Base-by-base conservation (phyloP, 2,113 vertebrate genomes). In the Aramus guarauna region DNA sequence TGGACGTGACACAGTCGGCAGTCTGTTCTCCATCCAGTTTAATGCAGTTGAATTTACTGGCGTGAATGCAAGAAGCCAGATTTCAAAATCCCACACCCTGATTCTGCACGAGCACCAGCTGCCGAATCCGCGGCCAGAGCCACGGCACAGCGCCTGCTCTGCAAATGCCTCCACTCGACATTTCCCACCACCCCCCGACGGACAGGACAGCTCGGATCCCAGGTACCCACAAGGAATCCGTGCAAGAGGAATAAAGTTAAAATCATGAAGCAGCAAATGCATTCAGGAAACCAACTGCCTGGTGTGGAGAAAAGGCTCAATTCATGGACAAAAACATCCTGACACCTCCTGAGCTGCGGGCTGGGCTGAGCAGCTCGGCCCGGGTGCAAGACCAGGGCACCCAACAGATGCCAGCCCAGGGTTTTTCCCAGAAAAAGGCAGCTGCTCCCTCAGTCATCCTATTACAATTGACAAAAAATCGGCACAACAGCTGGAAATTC, bases 401-500 rank as follows among this genome's bases (percentile, higher is more conserved):
- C 94, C 93, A 55, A 5, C 73, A 64, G 6, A 79, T 68, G 75
- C 67, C 45, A 34, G 43, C 27, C 60, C 55, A 22, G 12, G 68
- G 53, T 14, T 82, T 88, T 69, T 71, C 88, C 72, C 92, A 77
- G 52, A 36, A 82, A 53, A 55, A 77, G 12, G 26, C 95, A 96
- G 91, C 89, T 95, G 94, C 50, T 85, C 43, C 91, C 17, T 82
- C 85, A 16, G 9, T n/a, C 69, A 18, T 12, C 56, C 52, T 13
- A 13, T 62, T n/a, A 63, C 41, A 91, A 81, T 0, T 6, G 56
- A 81, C 56, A 71, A 71, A 72, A 48, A 47, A 11, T 9, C 52
- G 0, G 26, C 2, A 3, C 72, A 95, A 67, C 87, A 92, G 95
- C 91, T 96, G 94, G 89, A 95, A 96, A 95, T 91, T 96, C 94